Conservation (phyloP, 2,888 invertebrate species). For the Tetragonisca angustula region DNA sequence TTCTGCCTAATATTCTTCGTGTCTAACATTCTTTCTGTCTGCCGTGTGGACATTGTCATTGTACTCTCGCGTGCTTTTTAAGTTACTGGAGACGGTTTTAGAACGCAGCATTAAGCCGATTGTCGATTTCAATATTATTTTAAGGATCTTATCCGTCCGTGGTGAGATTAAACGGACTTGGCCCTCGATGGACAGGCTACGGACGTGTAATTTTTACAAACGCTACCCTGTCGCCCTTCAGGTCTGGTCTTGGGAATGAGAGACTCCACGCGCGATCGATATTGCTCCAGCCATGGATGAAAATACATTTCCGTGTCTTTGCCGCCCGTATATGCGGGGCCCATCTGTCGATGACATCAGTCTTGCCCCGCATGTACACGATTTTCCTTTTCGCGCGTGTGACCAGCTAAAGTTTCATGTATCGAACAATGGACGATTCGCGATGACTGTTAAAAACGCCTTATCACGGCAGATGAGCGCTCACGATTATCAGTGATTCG, state of each 20-base stretch:
- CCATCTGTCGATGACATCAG: slow-evolving; percentile 55
- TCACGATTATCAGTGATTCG: slow-evolving; percentile 7
- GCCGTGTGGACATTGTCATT: neutral
- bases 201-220: slow-evolving; percentile 5
- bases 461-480: slow-evolving; percentile 8
- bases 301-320: slow-evolving; percentile 50
- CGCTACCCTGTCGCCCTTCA: too few relatives aligned
- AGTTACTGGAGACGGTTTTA: neutral
- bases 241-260: neutral
- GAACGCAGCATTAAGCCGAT: neutral
- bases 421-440: slow-evolving; percentile 21
- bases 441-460: slow-evolving; percentile 3
- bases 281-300: slow-evolving; percentile 24
- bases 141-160: neutral
- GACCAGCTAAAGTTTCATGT: slow-evolving; percentile 18
- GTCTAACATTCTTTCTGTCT: slow-evolving; percentile 28
- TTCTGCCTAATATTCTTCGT: neutral
- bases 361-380: slow-evolving; percentile 39
- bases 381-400: slow-evolving; percentile 29
- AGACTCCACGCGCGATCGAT: slow-evolving; percentile 33
- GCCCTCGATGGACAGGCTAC: neutral
- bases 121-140: neutral
- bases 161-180: neutral
- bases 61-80: neutral
- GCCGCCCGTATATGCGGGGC: slow-evolving; percentile 41